Conservation (phyloP, 2,113 vertebrate species). For the Eptatretus burgeri region DNA sequence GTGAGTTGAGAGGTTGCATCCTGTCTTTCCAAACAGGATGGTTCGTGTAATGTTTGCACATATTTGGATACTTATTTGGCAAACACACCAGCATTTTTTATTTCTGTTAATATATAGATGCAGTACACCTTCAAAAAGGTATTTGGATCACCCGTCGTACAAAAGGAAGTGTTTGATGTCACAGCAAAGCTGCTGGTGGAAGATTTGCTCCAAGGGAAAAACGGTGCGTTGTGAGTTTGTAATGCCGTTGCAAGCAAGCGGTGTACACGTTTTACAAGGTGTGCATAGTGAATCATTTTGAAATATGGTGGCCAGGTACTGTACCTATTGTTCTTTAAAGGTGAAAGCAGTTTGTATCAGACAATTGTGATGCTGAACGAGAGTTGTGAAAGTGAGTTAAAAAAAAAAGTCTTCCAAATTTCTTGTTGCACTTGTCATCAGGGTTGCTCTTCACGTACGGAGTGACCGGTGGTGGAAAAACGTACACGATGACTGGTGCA, state of each 20-base stretch:
- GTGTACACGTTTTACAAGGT: too few species aligned
- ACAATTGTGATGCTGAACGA: neutral
- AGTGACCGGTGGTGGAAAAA: slow-evolving; percentile 88
- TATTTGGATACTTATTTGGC: neutral
- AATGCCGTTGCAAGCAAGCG: neutral
- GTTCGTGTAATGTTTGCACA: neutral
- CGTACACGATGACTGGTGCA: slow-evolving; percentile 70
- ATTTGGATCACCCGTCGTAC: slow-evolving; percentile 33
- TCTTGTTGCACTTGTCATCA: slow-evolving; percentile 14
- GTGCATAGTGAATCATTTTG: neutral
- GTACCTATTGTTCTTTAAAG: neutral
- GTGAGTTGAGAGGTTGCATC: slow-evolving; percentile 14
- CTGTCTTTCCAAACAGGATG: neutral
- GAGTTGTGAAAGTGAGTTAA: neutral
- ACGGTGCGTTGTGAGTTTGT: slow-evolving; percentile 25
- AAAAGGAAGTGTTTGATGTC: slow-evolving; percentile 48
- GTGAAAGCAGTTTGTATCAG: neutral
- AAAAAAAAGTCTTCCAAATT: neutral
- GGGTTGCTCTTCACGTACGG: slow-evolving; percentile 81
- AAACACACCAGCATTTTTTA: neutral
- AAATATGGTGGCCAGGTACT: neutral
- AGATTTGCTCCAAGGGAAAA: slow-evolving; percentile 55
- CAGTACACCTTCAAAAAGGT: slow-evolving; percentile 83
- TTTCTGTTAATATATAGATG: slow-evolving; percentile 20
- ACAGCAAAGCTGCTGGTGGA: slow-evolving; percentile 61